phyloP scores from a whole-genome alignment of 2,113 vertebrate genomes.

The Poeciliopsis prolifica region DNA sequence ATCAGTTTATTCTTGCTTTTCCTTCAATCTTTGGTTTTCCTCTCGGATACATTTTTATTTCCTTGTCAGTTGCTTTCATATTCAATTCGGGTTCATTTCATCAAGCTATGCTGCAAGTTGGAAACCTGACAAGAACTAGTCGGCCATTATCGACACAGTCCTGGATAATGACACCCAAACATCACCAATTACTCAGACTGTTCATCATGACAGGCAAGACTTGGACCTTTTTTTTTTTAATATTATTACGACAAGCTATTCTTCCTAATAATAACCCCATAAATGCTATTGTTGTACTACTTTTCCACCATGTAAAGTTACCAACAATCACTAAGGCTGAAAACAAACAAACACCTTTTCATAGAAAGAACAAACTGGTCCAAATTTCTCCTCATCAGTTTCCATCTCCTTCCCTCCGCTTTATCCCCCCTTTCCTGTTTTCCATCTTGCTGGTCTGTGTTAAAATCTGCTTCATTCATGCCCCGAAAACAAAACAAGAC shows the following conservation, averaged over 20 bases:
- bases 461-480: slow-evolving; percentile 67
- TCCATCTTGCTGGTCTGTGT: slow-evolving; percentile 50
- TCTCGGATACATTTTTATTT: no score
- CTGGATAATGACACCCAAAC: no score
- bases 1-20: no score
- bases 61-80: no score
- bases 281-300: not conserved
- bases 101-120: no score
- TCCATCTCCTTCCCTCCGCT: not conserved
- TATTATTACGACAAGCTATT: no score
- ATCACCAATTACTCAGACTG: no score
- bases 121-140: no score
- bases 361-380: slow-evolving; percentile 8
- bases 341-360: not conserved
- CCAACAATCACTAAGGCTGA: not conserved
- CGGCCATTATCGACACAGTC: no score
- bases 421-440: not conserved
- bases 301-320: not conserved
- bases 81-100: no score
- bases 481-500: slow-evolving; percentile 17
- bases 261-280: not conserved
- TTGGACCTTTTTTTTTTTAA: not conserved
- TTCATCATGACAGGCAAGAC: not conserved
- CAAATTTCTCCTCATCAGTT: slow-evolving; percentile 5
- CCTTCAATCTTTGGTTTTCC: no score